Evolutionary conservation across 2,888 invertebrate genomes (phyloP), one percentile per base, ranked within the genome.

Genomic region (Prosopocoilus inquinatus): DNA sequence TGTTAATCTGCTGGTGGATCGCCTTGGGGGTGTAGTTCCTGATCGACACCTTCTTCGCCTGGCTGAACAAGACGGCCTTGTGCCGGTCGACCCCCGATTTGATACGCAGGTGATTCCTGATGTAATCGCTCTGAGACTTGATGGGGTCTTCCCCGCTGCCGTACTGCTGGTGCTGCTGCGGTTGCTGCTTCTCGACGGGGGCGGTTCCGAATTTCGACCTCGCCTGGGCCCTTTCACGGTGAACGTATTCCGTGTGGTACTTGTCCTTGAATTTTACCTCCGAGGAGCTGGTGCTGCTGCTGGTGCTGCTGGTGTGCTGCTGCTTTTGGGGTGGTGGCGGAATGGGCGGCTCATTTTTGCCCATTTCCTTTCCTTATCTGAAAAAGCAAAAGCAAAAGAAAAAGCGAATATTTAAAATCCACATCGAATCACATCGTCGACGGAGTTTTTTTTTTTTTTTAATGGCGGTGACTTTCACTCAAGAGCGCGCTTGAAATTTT

Each of bases 11-110:
- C 55, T 83, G 82, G 16, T 82, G 80, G 39, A 88, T 74, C 57
- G 86, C 86, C 73, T 88, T 88, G 13, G 88, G 88, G 13, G 86
- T 88, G 64, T 88, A 88, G 72, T 88, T 87, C 62, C 88, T 80
- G 62, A 88, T 85, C 45, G 87, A 53, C 78, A 81, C 64, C 79
- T 84, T 71, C 81, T 85, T 58, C 71, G 72, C 61, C 75, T 78
- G 72, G 74, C 79, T 64, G 71, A 70, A 28, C 76, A 43, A 34
- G 2, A 60, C 39, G 9, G 53, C 15, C 34, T 50, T 53, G 1
- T 36, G 75, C 43, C 78, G 79, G 47, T 80, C 78, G 58, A 82
- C 68, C 65, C 81, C 80, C 1, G 80, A 80, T 67, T 83, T 83
- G 46, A 83, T 82, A 55, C 80, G 80, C 53, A 83, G 70, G 64